Conservation (phyloP, 2,113 vertebrate genomes). For the Mesoclemmys tuberculata region DNA sequence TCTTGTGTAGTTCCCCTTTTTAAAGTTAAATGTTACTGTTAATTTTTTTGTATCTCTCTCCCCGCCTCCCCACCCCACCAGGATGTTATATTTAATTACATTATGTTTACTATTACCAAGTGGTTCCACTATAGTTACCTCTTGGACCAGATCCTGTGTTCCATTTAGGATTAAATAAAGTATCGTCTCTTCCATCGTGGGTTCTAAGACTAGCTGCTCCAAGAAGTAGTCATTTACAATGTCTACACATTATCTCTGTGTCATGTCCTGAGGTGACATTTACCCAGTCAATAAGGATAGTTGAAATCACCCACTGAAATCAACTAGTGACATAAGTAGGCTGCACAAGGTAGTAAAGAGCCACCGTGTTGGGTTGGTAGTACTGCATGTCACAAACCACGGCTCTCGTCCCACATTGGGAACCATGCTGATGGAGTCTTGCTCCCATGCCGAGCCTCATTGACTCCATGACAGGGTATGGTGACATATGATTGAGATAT, state of each 20-base stretch:
- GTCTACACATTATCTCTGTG: neutral
- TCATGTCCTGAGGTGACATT: neutral
- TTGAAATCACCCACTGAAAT: neutral
- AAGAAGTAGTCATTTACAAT: neutral
- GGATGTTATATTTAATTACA: neutral
- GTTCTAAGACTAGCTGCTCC: neutral
- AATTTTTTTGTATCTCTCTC: neutral
- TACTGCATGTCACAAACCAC: rapidly evolving
- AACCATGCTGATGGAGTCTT: neutral
- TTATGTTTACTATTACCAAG: neutral
- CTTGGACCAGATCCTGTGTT: neutral
- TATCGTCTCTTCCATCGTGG: neutral
- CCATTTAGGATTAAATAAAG: neutral
- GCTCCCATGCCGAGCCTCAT: neutral
- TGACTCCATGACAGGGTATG: neutral
- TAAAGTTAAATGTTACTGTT: neutral
- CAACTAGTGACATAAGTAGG: neutral
- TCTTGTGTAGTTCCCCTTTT: neutral
- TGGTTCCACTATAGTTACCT: neutral
- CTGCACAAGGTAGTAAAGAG: neutral
- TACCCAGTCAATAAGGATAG: neutral
- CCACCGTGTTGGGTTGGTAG: rapidly evolving
- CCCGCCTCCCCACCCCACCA: too few relatives aligned
- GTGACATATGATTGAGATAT: too few relatives aligned
- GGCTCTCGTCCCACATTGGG: too few relatives aligned